Conservation (phyloP, 2,888 invertebrate genomes). For the Blera fallax region DNA sequence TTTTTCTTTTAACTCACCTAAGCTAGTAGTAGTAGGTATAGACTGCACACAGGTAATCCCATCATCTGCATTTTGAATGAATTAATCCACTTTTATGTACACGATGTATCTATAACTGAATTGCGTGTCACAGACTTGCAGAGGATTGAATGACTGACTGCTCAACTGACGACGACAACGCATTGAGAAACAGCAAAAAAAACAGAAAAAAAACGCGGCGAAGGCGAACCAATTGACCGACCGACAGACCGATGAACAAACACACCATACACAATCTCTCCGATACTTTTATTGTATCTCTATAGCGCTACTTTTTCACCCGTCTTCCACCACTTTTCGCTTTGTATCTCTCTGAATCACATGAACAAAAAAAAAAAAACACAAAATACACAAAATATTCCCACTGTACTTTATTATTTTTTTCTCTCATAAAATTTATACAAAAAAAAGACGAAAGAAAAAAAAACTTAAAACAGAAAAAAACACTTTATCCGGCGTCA, state of each 20-base stretch:
- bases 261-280: slow-evolving; percentile 45
- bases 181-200: too few relatives aligned
- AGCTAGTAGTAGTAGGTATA: neutral
- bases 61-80: slow-evolving; percentile 52
- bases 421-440: slow-evolving; percentile 57
- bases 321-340: slow-evolving; percentile 40
- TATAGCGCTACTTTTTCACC: slow-evolving; percentile 30
- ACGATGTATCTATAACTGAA: slow-evolving; percentile 4
- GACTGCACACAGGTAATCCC: slow-evolving; percentile 57
- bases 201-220: slow-evolving; percentile 62
- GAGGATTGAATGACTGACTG: slow-evolving; percentile 34
- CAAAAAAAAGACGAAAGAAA: slow-evolving; percentile 11
- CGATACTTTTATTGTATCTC: slow-evolving; percentile 36
- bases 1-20: slow-evolving; percentile 49
- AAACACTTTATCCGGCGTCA: slow-evolving; percentile 69
- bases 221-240: slow-evolving; percentile 59
- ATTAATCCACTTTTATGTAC: slow-evolving; percentile 53
- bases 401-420: slow-evolving; percentile 57
- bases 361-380: slow-evolving; percentile 15
- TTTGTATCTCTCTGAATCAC: slow-evolving; percentile 57
- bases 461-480: slow-evolving; percentile 31
- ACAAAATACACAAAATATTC: slow-evolving; percentile 41
- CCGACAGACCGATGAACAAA: slow-evolving; percentile 34
- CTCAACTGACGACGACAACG: slow-evolving; percentile 3
- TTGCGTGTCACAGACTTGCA: slow-evolving; percentile 26